Evolutionary conservation across 2,113 vertebrate genomes (phyloP).

Genomic region (Synodontis membranacea): DNA sequence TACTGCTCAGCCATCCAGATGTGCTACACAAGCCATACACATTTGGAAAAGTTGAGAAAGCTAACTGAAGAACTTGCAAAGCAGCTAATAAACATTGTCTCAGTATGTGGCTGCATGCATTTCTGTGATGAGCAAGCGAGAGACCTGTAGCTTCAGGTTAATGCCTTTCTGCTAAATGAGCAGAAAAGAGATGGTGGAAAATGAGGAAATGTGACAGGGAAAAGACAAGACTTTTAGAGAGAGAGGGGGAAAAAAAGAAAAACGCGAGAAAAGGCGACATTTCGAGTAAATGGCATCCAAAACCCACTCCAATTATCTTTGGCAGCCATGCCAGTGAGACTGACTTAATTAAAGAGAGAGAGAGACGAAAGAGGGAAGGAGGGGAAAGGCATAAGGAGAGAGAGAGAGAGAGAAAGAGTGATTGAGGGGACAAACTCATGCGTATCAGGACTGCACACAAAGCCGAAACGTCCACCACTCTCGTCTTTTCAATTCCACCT

Average conservation of each 20-base stretch:
- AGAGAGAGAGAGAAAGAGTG: constrained; percentile 66
- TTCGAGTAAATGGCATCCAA: constrained; percentile 81
- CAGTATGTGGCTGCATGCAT: constrained; percentile 64
- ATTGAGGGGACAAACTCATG: constrained; percentile 74
- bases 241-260: constrained; percentile 58
- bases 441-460: constrained; percentile 80
- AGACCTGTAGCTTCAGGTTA: constrained; percentile 65
- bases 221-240: constrained; percentile 65
- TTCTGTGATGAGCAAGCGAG: not conserved
- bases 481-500: constrained; percentile 78
- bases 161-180: constrained; percentile 70
- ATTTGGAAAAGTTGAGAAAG: constrained; percentile 58
- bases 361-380: constrained; percentile 56
- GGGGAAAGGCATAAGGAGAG: constrained; percentile 36
- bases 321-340: constrained; percentile 78
- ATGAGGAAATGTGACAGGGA: constrained; percentile 46
- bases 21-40: constrained; percentile 42
- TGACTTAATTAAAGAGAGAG: constrained; percentile 85
- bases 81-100: constrained; percentile 64
- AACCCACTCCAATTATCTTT: constrained; percentile 84
- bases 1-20: not conserved
- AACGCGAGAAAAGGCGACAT: constrained; percentile 74
- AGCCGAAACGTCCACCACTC: constrained; percentile 72
- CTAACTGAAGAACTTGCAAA: constrained; percentile 55
- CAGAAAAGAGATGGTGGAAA: constrained; percentile 31